phyloP scores from a whole-genome alignment of 2,113 vertebrate species.

The Antechinus stuartii region DNA sequence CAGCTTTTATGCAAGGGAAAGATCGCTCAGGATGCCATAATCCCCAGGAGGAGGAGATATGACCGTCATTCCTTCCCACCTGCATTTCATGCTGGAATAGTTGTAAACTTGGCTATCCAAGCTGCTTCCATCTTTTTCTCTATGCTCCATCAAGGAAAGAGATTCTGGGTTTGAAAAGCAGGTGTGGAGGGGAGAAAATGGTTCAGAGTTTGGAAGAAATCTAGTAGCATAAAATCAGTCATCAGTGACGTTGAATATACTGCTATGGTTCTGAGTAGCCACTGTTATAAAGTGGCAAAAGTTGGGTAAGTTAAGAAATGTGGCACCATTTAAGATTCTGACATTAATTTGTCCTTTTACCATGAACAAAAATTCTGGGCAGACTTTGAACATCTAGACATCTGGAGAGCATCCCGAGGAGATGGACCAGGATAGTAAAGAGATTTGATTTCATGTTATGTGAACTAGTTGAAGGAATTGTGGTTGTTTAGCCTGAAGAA shows the following conservation, averaged over 20 bases:
- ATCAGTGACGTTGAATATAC: neutral
- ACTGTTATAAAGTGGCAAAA: neutral
- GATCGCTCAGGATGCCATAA: neutral
- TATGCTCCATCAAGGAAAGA: neutral
- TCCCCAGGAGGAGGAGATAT: neutral
- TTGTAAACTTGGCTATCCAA: too few species aligned
- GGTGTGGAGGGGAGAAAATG: neutral
- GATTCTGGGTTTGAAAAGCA: fast-evolving
- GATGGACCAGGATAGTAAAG: neutral
- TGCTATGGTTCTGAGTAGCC: neutral
- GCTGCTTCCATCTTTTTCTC: neutral
- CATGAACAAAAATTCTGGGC: neutral
- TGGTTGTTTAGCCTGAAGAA: neutral
- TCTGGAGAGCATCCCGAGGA: neutral
- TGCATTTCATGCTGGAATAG: fast-evolving
- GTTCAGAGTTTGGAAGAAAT: neutral
- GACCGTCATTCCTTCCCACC: fast-evolving
- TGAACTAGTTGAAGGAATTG: neutral
- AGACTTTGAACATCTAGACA: neutral
- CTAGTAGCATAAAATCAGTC: neutral
- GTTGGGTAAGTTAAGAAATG: neutral
- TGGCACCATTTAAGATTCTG: neutral
- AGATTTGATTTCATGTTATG: neutral
- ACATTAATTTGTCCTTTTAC: neutral
- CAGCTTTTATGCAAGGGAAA: fast-evolving